phyloP scores from a whole-genome alignment of 2,888 invertebrate genomes.

The Coenonympha arcania region DNA sequence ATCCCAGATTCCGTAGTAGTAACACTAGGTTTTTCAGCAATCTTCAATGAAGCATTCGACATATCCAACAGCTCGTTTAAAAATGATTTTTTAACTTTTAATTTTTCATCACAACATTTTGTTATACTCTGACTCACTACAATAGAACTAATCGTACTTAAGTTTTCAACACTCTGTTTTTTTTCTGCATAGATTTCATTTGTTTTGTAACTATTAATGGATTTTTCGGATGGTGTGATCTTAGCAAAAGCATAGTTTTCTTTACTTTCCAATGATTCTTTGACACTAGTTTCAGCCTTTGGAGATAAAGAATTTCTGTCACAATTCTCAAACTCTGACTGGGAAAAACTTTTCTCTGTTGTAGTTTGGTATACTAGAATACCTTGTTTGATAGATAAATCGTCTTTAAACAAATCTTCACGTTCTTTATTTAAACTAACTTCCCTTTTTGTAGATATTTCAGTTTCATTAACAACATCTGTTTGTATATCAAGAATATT shows the following conservation, averaged over 20 bases:
- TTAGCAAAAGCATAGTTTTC: not conserved
- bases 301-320: not conserved
- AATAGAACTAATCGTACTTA: not conserved
- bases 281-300: not conserved
- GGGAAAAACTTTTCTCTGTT: conserved; percentile 18
- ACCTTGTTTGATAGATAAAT: conserved; percentile 23
- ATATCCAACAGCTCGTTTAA: conserved; percentile 45
- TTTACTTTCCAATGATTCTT: not conserved
- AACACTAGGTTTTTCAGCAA: not conserved
- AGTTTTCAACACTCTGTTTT: not conserved
- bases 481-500: conserved; percentile 13
- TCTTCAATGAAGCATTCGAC: conserved; percentile 32
- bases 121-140: not conserved
- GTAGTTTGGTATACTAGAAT: conserved; percentile 36
- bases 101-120: not conserved
- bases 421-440: not conserved
- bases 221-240: not conserved
- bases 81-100: conserved; percentile 33
- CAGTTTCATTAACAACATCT: conserved; percentile 8
- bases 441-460: conserved; percentile 11
- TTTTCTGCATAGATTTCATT: not conserved
- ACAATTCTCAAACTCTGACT: conserved; percentile 10
- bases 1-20: not conserved
- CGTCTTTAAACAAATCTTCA: conserved; percentile 6
- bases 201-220: not conserved